These are phyloP conservation scores for Epinephelus malabaricus DNA, from an alignment of 2,797 vertebrate genomes.

Conservation along the genomic window DNA sequence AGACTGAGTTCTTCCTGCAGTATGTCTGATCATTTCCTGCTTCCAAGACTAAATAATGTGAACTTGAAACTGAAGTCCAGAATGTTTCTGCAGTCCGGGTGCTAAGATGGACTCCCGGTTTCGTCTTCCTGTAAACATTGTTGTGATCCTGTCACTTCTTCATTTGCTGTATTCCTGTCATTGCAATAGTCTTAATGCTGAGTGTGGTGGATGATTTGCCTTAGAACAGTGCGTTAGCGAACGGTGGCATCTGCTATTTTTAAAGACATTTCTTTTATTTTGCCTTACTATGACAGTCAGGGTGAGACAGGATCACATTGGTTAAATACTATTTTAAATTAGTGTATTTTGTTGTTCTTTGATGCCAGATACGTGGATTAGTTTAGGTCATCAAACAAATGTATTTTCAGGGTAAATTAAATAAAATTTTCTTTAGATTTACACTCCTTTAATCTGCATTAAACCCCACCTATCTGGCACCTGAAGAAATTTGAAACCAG, in stretches of 20 bases:
- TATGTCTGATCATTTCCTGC: constrained; percentile 61
- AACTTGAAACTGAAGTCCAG: constrained; percentile 38
- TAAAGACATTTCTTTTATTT: constrained; percentile 48
- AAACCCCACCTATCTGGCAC: not conserved
- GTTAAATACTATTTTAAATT: constrained; percentile 12
- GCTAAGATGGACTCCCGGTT: constrained; percentile 18
- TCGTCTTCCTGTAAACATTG: constrained; percentile 57
- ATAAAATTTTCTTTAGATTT: not conserved
- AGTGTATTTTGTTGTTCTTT: not conserved
- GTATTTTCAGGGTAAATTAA: not conserved
- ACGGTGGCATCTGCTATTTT: constrained; percentile 25
- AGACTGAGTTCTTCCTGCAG: constrained; percentile 35
- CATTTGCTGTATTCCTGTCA: constrained; percentile 44
- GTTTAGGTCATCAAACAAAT: constrained; percentile 11
- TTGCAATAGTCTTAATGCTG: constrained; percentile 27
- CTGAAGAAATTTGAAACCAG: not conserved
- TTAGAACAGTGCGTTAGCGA: constrained; percentile 58
- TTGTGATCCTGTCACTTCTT: constrained; percentile 22
- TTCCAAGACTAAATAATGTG: constrained; percentile 53
- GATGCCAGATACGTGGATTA: constrained; percentile 11
- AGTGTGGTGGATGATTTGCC: constrained; percentile 66
- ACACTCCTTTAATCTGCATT: constrained; percentile 8
- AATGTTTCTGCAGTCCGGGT: constrained; percentile 34
- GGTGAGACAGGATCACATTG: constrained; percentile 3
- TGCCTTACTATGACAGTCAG: constrained; percentile 68